Percentiles rank a stretch among this genome's conserved stretches.
Conservation (phyloP, 2,113 vertebrate genomes). For the Dermatemys mawii region DNA sequence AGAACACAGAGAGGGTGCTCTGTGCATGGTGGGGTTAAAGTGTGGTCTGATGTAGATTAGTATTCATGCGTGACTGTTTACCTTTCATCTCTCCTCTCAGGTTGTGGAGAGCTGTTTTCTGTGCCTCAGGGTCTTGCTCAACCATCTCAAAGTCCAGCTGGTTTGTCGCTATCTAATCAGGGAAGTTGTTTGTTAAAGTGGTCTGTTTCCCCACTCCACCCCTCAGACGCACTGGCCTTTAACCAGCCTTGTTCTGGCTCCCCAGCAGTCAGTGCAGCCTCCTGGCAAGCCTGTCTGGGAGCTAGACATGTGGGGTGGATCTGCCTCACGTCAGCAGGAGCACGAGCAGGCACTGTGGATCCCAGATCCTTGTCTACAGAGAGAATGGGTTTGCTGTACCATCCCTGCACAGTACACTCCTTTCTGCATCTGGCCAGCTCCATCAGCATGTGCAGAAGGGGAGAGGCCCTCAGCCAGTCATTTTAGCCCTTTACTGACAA, state of each 20-base stretch:
- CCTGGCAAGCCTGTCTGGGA: neutral
- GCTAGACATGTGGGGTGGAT: neutral
- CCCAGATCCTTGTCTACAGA: neutral
- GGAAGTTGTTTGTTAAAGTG: constrained; percentile 51
- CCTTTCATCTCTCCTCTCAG: neutral
- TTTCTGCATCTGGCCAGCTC: neutral
- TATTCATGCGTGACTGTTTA: neutral
- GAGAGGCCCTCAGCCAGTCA: neutral
- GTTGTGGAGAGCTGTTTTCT: constrained; percentile 42
- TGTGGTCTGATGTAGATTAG: neutral
- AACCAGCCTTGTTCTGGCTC: neutral
- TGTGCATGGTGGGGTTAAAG: constrained; percentile 29
- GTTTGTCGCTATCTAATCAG: constrained; percentile 78
- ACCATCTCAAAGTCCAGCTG: constrained; percentile 77
- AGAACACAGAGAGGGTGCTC: neutral
- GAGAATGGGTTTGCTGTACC: neutral
- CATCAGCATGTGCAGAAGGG: neutral
- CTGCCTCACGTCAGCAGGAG: neutral
- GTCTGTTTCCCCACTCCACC: constrained; percentile 44
- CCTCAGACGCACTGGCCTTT: neutral
- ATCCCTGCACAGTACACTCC: neutral
- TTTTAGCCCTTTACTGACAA: no score
- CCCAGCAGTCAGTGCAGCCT: neutral
- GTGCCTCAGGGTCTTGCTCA: constrained; percentile 72
- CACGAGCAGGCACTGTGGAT: neutral